Evolutionary conservation across 2,797 vertebrate species (phyloP).

Genomic region (Sebastes hubbsi): DNA sequence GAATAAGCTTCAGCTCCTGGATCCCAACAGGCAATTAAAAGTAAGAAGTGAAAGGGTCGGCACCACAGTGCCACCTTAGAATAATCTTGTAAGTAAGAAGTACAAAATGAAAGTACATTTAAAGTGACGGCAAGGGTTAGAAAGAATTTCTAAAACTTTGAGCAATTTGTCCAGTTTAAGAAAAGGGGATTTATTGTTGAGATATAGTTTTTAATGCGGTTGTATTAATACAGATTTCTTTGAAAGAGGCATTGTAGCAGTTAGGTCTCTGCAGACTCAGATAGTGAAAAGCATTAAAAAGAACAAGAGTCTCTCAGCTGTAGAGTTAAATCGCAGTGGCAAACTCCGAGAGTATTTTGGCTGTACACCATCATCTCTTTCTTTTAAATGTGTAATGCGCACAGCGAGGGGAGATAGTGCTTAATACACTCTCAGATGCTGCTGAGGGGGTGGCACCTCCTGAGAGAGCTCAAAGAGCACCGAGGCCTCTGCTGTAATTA

Average conservation of each 20-base stretch:
- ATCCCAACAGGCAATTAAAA: constrained; percentile 58
- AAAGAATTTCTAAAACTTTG: constrained; percentile 5
- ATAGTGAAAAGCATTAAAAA: constrained; percentile 18
- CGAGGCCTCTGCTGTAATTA: constrained; percentile 72
- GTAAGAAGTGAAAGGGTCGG: constrained; percentile 33
- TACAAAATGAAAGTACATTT: constrained; percentile 27
- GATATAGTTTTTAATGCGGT: constrained; percentile 3
- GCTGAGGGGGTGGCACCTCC: constrained; percentile 59
- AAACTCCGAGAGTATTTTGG: constrained; percentile 27
- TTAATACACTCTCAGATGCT: constrained; percentile 54
- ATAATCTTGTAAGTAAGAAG: constrained; percentile 34
- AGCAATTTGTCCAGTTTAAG: constrained; percentile 4
- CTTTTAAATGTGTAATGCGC: constrained; percentile 46
- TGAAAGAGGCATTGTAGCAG: constrained; percentile 5
- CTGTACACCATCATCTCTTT: constrained; percentile 27
- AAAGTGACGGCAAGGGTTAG: constrained; percentile 6
- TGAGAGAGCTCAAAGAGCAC: constrained; percentile 63
- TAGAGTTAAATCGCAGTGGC: constrained; percentile 18
- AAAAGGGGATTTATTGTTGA: constrained; percentile 26
- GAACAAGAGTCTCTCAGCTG: constrained; percentile 30
- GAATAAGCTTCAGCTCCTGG: constrained; percentile 22
- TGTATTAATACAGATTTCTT: constrained; percentile 5
- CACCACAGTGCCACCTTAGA: constrained; percentile 31
- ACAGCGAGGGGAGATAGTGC: constrained; percentile 30
- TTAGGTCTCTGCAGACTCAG: neutral